Percentiles rank a stretch among this genome's conserved stretches.
Conservation (phyloP, 2,113 vertebrate genomes). For the Athene cunicularia region DNA sequence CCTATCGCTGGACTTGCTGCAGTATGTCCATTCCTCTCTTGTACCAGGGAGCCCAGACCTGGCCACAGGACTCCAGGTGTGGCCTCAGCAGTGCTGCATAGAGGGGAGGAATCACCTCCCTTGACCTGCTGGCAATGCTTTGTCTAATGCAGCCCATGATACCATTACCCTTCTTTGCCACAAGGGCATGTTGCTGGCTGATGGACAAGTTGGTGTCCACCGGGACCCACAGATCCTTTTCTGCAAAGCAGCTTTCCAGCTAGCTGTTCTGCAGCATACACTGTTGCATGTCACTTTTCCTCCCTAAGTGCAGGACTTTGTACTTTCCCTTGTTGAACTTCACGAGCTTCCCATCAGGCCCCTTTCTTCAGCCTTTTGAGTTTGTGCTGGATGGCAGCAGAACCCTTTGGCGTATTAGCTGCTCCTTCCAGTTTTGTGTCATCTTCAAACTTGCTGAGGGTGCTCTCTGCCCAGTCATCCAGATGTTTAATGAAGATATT, state of each 20-base stretch:
- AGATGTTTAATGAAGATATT: background rate
- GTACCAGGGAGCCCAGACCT: rapidly evolving
- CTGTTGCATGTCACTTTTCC: background rate
- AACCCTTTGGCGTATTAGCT: background rate
- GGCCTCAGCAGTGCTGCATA: background rate
- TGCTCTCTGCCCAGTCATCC: background rate
- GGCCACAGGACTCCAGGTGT: background rate
- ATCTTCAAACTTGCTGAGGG: background rate
- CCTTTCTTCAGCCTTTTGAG: background rate
- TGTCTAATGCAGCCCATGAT: background rate
- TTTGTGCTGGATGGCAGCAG: background rate
- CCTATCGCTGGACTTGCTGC: background rate
- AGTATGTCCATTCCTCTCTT: rapidly evolving
- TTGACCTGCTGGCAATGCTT: background rate
- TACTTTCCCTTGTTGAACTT: background rate
- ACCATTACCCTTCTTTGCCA: background rate
- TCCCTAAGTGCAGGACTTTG: background rate
- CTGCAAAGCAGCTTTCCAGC: background rate
- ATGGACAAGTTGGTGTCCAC: background rate
- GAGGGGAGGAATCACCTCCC: background rate
- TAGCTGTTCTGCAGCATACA: background rate
- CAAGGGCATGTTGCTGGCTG: rapidly evolving
- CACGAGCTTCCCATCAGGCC: background rate
- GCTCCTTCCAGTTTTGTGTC: background rate
- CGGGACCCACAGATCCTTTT: background rate